Conservation (phyloP, 53 echinoderm and acorn worm genomes). For the Actinopyga echinites region DNA sequence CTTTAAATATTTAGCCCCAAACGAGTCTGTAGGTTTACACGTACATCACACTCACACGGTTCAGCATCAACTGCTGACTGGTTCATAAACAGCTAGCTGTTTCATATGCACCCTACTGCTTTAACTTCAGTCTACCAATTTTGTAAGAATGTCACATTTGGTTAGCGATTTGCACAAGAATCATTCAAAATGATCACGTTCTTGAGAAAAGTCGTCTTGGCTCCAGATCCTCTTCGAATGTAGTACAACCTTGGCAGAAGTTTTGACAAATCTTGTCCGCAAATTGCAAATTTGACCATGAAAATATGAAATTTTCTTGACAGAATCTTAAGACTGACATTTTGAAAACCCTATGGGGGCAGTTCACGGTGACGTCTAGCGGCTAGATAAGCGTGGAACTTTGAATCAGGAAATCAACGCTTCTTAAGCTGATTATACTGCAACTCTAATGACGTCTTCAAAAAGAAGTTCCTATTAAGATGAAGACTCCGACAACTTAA, state of each 20-base stretch:
- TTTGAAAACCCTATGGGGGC: constrained; percentile 39
- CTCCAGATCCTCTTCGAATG: constrained; percentile 32
- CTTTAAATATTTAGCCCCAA: too few relatives aligned
- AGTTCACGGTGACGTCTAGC: constrained; percentile 29
- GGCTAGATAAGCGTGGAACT: neutral
- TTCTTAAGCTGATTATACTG: constrained; percentile 5
- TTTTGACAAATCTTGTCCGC: constrained; percentile 25
- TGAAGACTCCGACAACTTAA: too few relatives aligned
- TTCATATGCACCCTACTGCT: neutral
- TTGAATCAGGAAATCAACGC: constrained; percentile 6
- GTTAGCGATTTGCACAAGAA: constrained; percentile 10
- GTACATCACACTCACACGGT: too few relatives aligned
- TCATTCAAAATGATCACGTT: constrained; percentile 36
- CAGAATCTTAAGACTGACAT: constrained; percentile 36
- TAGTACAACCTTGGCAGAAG: constrained; percentile 30
- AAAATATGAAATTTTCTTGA: constrained; percentile 40
- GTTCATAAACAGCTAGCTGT: too few relatives aligned
- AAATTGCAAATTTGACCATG: constrained; percentile 38
- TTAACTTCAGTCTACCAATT: constrained; percentile 18
- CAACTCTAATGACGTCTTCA: neutral
- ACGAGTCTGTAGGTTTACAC: too few relatives aligned
- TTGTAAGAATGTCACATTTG: constrained; percentile 35
- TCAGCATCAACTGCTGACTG: too few relatives aligned
- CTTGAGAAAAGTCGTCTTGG: constrained; percentile 14
- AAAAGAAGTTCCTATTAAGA: neutral